Conservation (phyloP, 2,113 vertebrate genomes). For the Hemibagrus wyckioides region DNA sequence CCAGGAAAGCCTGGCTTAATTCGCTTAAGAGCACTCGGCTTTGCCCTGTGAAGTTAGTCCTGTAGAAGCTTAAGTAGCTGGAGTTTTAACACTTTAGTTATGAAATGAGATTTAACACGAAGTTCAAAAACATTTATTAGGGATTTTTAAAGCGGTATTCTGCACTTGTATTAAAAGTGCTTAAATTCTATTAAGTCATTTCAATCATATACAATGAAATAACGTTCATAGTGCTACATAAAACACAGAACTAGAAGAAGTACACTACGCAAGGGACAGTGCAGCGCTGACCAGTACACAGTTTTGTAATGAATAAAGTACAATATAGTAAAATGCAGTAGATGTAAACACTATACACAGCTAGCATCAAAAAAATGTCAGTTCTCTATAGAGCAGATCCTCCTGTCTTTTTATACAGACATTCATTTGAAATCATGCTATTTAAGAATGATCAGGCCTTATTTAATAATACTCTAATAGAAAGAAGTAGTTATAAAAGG, state of each 20-base stretch:
- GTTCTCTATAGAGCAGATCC: no score
- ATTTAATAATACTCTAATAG: neutral
- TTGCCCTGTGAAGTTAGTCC: neutral
- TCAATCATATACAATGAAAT: no score
- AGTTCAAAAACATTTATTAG: neutral
- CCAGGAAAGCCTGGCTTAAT: constrained; percentile 34
- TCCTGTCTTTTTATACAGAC: neutral
- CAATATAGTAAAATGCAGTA: no score
- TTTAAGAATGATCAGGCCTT: neutral
- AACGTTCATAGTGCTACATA: no score
- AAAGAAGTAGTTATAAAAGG: neutral
- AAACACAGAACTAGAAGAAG: no score
- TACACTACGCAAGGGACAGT: no score
- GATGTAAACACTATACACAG: no score
- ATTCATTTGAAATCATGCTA: neutral
- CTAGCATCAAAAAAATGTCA: no score
- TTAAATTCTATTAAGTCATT: neutral
- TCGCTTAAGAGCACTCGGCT: constrained; percentile 15
- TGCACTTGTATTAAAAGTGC: neutral
- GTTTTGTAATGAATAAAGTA: no score
- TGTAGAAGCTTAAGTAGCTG: neutral
- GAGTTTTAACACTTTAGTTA: neutral
- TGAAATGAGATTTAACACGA: neutral
- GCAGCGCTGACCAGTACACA: no score
- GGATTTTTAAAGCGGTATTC: neutral